Conservation (phyloP, 2,888 invertebrate genomes). For the Platycnemis pennipes region DNA sequence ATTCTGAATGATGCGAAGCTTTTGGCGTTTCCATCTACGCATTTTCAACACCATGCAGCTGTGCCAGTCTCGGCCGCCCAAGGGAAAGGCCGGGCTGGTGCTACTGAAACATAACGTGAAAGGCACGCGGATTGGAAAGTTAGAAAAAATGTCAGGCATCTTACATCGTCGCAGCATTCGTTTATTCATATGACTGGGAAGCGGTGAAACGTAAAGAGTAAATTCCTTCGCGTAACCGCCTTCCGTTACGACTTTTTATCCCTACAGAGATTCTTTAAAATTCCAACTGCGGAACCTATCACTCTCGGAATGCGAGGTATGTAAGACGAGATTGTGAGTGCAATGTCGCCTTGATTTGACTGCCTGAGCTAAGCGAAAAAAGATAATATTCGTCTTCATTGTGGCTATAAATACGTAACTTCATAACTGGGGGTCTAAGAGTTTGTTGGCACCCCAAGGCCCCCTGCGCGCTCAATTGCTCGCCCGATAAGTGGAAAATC, state of each 20-base stretch:
- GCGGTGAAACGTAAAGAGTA: not conserved
- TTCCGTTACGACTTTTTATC: conserved; percentile 7
- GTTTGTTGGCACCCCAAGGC: too few relatives aligned
- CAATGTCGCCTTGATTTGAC: not conserved
- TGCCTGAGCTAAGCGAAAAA: not conserved
- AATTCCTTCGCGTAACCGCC: not conserved
- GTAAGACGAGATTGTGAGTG: not conserved
- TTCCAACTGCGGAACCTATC: not conserved
- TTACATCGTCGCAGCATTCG: not conserved
- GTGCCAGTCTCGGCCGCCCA: not conserved
- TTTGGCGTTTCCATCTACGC: not conserved
- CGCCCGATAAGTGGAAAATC: too few relatives aligned
- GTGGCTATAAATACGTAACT: too few relatives aligned
- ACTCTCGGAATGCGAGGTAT: not conserved
- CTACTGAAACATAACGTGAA: not conserved
- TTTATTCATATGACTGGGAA: not conserved
- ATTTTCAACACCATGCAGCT: too few relatives aligned
- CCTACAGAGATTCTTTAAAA: not conserved
- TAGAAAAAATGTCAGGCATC: conserved; percentile 1
- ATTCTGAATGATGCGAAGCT: not conserved
- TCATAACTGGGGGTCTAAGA: too few relatives aligned
- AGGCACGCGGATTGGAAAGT: conserved; percentile 6
- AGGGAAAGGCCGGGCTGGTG: not conserved
- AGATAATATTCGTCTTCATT: too few relatives aligned
- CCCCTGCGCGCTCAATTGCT: too few relatives aligned